Conservation (phyloP, 2,888 invertebrate species). For the Protula sp. region DNA sequence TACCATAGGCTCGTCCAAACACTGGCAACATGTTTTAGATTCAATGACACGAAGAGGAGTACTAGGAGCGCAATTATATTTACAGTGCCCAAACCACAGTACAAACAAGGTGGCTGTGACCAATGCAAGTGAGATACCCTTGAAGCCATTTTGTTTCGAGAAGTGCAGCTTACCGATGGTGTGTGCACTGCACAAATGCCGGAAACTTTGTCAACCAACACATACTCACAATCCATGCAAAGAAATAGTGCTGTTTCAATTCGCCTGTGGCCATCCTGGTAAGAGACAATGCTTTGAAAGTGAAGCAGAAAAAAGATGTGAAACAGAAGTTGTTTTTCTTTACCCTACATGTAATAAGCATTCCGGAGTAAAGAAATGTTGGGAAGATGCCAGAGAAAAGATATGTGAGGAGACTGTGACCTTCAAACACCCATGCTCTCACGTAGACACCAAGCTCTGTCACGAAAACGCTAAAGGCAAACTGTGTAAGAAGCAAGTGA, state of each 20-base stretch:
- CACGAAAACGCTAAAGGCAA: too few species aligned
- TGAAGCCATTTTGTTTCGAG: conserved; percentile 6
- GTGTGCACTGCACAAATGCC: conserved; percentile 11
- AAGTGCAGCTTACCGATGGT: conserved; percentile 3
- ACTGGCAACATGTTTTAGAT: conserved; percentile 7
- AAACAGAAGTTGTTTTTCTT: too few species aligned
- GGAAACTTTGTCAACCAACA: conserved; percentile 8
- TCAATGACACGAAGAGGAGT: background rate
- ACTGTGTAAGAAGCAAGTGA: too few species aligned
- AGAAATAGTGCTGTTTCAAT: conserved; percentile 5
- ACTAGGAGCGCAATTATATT: background rate
- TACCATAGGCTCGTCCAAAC: conserved; percentile 1
- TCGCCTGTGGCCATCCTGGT: conserved; percentile 9
- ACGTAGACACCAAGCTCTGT: too few species aligned
- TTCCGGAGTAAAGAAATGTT: too few species aligned
- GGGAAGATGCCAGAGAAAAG: too few species aligned
- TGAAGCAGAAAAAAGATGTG: background rate
- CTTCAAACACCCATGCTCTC: too few species aligned
- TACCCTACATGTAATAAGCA: too few species aligned
- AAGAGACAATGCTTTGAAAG: conserved; percentile 10
- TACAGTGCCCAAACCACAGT: conserved; percentile 12
- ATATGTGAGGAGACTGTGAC: too few species aligned
- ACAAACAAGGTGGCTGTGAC: background rate
- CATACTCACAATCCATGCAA: conserved; percentile 5
- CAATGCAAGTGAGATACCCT: conserved; percentile 7